Evolutionary conservation across 2,888 invertebrate species (phyloP), one percentile per base, ranked within the genome.

Genomic region (Creontiades dilutus): DNA sequence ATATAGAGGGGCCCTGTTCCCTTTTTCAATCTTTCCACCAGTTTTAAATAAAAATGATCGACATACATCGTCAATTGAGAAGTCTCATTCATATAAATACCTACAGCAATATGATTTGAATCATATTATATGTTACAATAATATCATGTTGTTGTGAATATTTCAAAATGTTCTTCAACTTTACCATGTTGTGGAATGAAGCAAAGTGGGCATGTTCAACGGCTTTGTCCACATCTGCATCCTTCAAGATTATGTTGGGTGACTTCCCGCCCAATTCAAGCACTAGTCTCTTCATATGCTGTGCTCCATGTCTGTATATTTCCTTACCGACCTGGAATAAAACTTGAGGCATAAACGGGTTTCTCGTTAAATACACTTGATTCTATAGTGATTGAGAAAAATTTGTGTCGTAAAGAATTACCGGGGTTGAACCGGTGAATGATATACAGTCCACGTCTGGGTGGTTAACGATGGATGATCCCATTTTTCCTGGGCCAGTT

Each of bases 231-330:
- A 97, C 93, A 93, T 97, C 95, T 78, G 95, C 96, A 94, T 97
- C 97, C 91, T 96, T 95, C 92, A 97, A 97, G 16, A 98, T 94
- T 19, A 98, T 96, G 23, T 97, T 94, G 0, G 98, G 98, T 93
- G 97, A 97, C 93, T 98, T 98, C 90, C 98, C 98, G 61, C 98
- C 98, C 61, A 98, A 94, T 93, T 98, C 98, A 89, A 98, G 93
- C 3, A 96, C 96, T 0, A 98, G 96, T 89, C 96, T 94, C 93
- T 98, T 98, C 86, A 98, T 94, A 93, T 97, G 98, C 0, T 95
- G 94, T 14, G 97, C 96, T 0, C 97, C 96, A 46, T 96, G 96
- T 92, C 95, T 93, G 93, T 95, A 93, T 78, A 95, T 94, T 11
- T 94, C 85, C 91, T 94, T 93, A 14, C 95, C 94, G n/a, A n/a